These are phyloP conservation scores for Aphidius ervi DNA, from an alignment of 1,140 invertebrate genomes.

Conservation along the genomic window DNA sequence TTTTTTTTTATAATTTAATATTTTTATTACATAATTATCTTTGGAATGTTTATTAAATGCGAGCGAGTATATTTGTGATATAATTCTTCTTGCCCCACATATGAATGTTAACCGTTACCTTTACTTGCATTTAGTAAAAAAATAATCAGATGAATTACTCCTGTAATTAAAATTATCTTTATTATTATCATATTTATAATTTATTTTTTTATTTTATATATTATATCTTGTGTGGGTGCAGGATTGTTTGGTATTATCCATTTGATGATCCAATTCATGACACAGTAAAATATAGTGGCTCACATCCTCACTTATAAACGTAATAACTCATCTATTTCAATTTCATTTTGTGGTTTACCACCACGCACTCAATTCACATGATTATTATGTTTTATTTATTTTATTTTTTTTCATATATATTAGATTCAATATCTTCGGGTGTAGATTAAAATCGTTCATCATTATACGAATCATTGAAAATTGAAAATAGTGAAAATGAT, in stretches of 20 bases:
- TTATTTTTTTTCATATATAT: too few species aligned
- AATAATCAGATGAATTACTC: too few species aligned
- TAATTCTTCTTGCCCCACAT: slow-evolving; percentile 19
- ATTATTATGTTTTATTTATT: too few species aligned
- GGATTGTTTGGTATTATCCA: slow-evolving; percentile 11
- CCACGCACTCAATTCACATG: background rate
- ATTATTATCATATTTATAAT: too few species aligned
- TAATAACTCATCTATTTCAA: slow-evolving; percentile 25
- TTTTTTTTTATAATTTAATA: background rate
- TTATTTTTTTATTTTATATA: too few species aligned
- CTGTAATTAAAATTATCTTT: too few species aligned
- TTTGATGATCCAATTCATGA: slow-evolving; percentile 20
- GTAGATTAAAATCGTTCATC: too few species aligned
- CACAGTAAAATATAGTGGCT: slow-evolving; percentile 10
- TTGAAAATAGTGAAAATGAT: too few species aligned
- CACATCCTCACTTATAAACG: slow-evolving; percentile 22
- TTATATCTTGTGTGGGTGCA: slow-evolving; percentile 6
- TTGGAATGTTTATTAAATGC: background rate
- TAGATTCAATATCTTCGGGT: too few species aligned
- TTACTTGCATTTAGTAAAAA: background rate
- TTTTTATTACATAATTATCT: background rate
- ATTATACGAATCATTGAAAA: too few species aligned
- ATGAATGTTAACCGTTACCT: slow-evolving; percentile 15
- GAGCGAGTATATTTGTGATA: slow-evolving; percentile 4
- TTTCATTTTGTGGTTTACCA: slow-evolving; percentile 12